Evolutionary conservation across 2,888 invertebrate species (phyloP).

Genomic region (Drosophila falleni): DNA sequence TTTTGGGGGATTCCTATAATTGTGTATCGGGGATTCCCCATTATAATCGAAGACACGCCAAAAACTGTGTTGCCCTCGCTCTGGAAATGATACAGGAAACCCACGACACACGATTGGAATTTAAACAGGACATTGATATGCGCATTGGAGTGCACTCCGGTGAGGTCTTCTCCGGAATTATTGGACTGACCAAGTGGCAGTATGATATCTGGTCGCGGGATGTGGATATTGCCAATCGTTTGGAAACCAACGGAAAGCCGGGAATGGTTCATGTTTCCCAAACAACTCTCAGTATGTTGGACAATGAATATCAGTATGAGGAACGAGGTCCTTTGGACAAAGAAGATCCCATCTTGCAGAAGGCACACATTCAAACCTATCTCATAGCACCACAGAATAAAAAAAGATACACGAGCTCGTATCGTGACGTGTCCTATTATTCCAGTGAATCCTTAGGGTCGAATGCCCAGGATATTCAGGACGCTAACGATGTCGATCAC

Average conservation of each 20-base stretch:
- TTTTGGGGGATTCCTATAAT: constrained; percentile 96
- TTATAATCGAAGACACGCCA: constrained; percentile 91
- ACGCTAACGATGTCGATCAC: not conserved
- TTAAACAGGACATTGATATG: constrained; percentile 95
- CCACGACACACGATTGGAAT: constrained; percentile 89
- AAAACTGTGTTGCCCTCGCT: constrained; percentile 94
- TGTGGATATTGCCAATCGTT: constrained; percentile 96
- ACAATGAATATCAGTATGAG: constrained; percentile 89
- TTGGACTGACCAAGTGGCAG: constrained; percentile 97
- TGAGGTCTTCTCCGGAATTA: constrained; percentile 94
- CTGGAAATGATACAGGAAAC: constrained; percentile 96
- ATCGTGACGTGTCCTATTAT: not conserved
- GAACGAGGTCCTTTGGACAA: constrained; percentile 86
- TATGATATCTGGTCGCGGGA: constrained; percentile 98
- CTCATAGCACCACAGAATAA: constrained; percentile 24
- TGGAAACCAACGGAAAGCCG: constrained; percentile 95
- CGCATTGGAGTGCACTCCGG: constrained; percentile 98
- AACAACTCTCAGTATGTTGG: constrained; percentile 90
- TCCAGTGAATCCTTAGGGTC: not conserved
- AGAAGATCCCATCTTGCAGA: constrained; percentile 28
- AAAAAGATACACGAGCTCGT: not conserved
- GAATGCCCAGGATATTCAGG: not conserved
- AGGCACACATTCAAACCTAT: constrained; percentile 29
- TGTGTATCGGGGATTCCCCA: constrained; percentile 94
- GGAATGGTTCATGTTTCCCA: constrained; percentile 95